Percentiles rank a stretch among this genome's conserved stretches.
Conservation (phyloP, 2,113 vertebrate genomes). For the Tympanuchus pallidicinctus region DNA sequence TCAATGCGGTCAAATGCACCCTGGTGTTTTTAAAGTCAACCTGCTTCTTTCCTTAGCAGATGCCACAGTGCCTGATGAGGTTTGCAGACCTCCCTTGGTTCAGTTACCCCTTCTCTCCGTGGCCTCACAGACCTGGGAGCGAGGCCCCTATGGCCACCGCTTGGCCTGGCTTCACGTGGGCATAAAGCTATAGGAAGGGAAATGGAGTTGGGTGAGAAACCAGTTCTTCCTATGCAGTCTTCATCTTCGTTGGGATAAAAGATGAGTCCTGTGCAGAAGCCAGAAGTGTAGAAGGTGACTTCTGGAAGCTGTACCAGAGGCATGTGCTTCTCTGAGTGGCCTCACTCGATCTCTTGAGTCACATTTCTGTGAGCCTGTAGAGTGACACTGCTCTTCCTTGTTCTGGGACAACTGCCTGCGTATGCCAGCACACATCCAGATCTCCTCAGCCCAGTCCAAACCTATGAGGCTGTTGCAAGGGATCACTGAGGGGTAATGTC, state of each 20-base stretch:
- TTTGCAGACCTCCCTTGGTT: background rate
- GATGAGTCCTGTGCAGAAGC: background rate
- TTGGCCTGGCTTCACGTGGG: background rate
- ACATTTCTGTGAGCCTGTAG: fast-evolving
- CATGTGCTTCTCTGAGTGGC: background rate
- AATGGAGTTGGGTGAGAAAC: background rate
- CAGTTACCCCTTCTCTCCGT: background rate
- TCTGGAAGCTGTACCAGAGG: background rate
- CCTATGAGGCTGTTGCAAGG: background rate
- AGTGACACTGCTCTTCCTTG: background rate
- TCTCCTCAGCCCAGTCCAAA: background rate
- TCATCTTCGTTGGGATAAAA: background rate
- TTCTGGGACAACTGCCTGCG: background rate
- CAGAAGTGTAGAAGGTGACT: background rate
- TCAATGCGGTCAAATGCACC: background rate
- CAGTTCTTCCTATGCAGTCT: background rate
- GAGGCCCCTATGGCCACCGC: background rate
- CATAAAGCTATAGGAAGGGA: background rate
- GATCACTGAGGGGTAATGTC: background rate
- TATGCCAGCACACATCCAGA: background rate
- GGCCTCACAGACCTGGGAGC: fast-evolving
- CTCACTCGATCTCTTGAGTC: background rate
- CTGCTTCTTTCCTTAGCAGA: background rate
- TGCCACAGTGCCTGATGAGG: background rate
- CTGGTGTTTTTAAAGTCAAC: background rate